Percentiles rank a stretch among this genome's conserved stretches.
Conservation (phyloP, 2,113 vertebrate genomes). For the Cavia porcellus region DNA sequence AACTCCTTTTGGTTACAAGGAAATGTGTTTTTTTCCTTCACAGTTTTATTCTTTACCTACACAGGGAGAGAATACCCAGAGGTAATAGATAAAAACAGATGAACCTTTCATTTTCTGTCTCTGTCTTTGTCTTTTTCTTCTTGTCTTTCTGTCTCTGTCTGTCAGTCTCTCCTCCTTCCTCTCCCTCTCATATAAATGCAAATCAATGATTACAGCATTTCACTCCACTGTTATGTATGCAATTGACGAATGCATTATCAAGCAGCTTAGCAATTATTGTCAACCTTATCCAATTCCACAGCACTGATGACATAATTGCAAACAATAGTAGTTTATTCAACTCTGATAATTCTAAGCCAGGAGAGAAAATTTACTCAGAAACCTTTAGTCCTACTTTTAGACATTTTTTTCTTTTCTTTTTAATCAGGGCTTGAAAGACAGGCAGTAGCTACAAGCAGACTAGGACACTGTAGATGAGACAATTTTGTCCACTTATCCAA, state of each 20-base stretch:
- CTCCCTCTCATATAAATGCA: not conserved
- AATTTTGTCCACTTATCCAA: not conserved
- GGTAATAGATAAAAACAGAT: not conserved
- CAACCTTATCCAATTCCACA: not conserved
- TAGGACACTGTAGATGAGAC: not conserved
- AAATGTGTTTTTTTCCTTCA: not conserved
- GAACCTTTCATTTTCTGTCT: not conserved
- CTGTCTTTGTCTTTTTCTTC: not conserved
- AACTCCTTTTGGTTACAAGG: not conserved
- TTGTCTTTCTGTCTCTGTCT: too few species aligned
- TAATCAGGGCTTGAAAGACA: not conserved
- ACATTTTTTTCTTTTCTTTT: not conserved
- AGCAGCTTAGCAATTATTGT: not conserved
- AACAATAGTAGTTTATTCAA: not conserved
- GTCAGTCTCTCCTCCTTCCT: not conserved
- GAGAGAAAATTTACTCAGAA: not conserved
- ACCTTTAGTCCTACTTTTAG: not conserved
- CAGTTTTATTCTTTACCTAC: not conserved
- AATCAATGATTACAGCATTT: conserved; percentile 5
- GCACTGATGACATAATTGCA: not conserved
- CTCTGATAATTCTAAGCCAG: conserved; percentile 29
- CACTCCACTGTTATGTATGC: not conserved
- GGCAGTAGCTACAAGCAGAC: not conserved
- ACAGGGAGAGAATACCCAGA: not conserved
- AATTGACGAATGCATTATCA: not conserved